Evolutionary conservation across 1,140 invertebrate genomes (phyloP).

Genomic region (Babylonia areolata): DNA sequence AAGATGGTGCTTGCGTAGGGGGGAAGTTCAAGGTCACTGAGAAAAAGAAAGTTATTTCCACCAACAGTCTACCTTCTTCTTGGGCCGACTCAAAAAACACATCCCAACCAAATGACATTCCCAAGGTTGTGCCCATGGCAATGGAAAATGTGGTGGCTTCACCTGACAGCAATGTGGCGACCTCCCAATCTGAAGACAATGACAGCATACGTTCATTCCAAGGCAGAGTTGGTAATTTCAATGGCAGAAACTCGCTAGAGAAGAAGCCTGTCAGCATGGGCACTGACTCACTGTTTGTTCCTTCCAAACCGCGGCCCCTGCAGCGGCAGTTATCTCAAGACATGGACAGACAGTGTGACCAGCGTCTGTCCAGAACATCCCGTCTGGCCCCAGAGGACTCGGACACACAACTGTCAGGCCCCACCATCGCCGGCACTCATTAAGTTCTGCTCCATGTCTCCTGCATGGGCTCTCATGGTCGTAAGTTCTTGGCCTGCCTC

Average conservation of each 20-base stretch:
- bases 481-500: too few relatives aligned
- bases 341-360: background rate
- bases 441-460: too few relatives aligned
- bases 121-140: background rate
- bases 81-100: background rate
- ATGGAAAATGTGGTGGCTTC: conserved; percentile 19
- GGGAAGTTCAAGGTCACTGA: conserved; percentile 34
- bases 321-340: background rate
- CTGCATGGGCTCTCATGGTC: too few relatives aligned
- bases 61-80: conserved; percentile 1
- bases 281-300: background rate
- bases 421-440: conserved; percentile 27
- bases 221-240: background rate
- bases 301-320: background rate
- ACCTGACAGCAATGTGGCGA: background rate
- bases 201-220: background rate
- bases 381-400: conserved; percentile 27
- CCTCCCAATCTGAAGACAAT: background rate
- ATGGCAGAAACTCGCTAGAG: background rate
- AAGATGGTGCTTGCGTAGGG: conserved; percentile 30
- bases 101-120: background rate
- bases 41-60: background rate
- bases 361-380: conserved; percentile 1
- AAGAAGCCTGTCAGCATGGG: background rate
- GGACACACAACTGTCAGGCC: background rate